Base-by-base conservation (phyloP, 1,140 invertebrate genomes). In the Heliothis virescens region DNA sequence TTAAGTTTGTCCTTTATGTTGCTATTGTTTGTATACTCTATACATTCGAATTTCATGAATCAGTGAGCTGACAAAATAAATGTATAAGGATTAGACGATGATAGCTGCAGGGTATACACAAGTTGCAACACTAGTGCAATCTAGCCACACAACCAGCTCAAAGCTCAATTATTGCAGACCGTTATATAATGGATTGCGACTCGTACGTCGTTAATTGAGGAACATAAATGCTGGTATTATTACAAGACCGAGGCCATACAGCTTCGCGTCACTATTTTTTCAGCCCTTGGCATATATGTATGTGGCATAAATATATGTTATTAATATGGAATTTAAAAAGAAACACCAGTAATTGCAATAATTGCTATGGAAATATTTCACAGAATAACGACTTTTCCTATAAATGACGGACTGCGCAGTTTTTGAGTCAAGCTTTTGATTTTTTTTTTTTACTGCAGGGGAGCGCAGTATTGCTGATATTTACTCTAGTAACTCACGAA, bases 251-350 rank as follows among this genome's bases (percentile, higher is more conserved):
- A 69, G 76, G 76, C 29, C 60, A 69, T 79, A 59, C 15, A 5
- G 29, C 50, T 55, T 57, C 69, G 57, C 69, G 53, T 34, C 50
- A 71, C 21, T 26, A 69, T 53, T 34, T 78, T 62, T 78, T 53
- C 16, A 53, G 63, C 75, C 52, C 75, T 78, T 78, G 75, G 63
- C 75, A 48, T 75, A 80, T 67, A 63, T 48, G 63, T 67, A 63
- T 48, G 63, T n/a, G 65, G 21, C 55, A 53, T 29, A 57, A 53
- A 1, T 67, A 34, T 34, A 67, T 53, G 41, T 47, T 18, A 34
- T 72, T 62, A 55, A 57, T 29, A 67, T 80, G 53, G 53, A 75
- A 57, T 67, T 74, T 65, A 59, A 75, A 67, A 16, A 69, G 29
- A 55, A 16, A 16, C 4, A 10, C 12, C 9, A 34, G 69, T 72